Percentiles rank a stretch among this genome's conserved stretches.
Evolutionary conservation across 2,888 invertebrate genomes (phyloP).

Genomic region (Holacanthella duospinosa): DNA sequence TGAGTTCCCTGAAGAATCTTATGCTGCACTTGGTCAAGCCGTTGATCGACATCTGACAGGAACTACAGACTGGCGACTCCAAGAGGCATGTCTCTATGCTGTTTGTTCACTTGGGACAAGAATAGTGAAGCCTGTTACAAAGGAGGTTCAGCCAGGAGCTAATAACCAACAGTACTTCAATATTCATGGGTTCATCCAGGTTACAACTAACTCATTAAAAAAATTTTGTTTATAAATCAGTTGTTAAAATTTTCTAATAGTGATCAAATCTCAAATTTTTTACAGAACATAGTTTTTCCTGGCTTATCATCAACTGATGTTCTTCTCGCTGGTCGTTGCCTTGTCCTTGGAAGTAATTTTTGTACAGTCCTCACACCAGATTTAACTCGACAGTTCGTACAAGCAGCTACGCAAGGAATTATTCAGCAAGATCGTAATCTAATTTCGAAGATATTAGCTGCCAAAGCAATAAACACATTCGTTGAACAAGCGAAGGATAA

Average conservation of each 20-base stretch:
- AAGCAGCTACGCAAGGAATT: slow-evolving; percentile 28
- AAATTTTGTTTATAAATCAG: neutral
- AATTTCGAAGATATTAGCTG: slow-evolving; percentile 33
- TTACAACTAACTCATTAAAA: slow-evolving; percentile 7
- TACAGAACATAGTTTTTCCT: slow-evolving; percentile 34
- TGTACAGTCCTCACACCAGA: slow-evolving; percentile 32
- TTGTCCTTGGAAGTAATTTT: slow-evolving; percentile 36
- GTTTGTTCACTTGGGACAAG: slow-evolving; percentile 32
- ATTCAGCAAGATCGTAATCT: slow-evolving; percentile 29
- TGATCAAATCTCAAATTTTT: neutral
- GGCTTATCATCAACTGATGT: slow-evolving; percentile 31
- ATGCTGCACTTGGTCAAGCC: slow-evolving; percentile 42
- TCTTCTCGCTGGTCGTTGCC: slow-evolving; percentile 34
- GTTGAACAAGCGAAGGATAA: slow-evolving; percentile 14
- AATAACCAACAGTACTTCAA: slow-evolving; percentile 20
- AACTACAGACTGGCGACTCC: slow-evolving; percentile 40
- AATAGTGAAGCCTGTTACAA: slow-evolving; percentile 23
- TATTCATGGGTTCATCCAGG: slow-evolving; percentile 36
- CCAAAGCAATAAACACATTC: slow-evolving; percentile 33
- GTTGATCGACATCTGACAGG: slow-evolving; percentile 44
- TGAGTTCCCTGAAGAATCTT: slow-evolving; percentile 44
- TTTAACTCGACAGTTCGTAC: slow-evolving; percentile 33
- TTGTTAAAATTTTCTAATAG: neutral
- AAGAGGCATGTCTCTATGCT: slow-evolving; percentile 45
- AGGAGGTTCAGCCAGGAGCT: slow-evolving; percentile 12